Evolutionary conservation across 30 jellyfish, hydroid and myxozoan species (phyloP).

Genomic region (Hydra vulgaris): DNA sequence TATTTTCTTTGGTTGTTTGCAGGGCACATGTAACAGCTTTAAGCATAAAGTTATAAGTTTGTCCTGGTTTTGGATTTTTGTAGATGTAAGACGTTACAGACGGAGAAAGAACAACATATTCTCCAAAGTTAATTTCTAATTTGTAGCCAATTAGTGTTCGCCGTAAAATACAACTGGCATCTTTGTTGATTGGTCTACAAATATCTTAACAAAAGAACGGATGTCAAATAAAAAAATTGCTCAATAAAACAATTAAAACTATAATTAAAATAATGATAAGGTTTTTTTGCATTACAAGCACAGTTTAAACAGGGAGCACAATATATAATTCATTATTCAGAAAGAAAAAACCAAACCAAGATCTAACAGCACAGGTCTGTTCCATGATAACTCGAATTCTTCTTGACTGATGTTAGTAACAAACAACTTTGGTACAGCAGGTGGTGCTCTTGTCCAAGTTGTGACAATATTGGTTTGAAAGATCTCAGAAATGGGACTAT

Average conservation of each 20-base stretch:
- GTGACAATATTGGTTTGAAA: conserved; percentile 10
- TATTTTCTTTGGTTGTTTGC: conserved; percentile 16
- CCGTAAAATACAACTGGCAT: conserved; percentile 20
- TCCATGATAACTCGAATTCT: conserved; percentile 41
- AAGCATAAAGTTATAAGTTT: conserved; percentile 20
- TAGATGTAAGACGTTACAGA: conserved; percentile 34
- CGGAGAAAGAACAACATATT: conserved; percentile 37
- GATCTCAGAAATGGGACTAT: conserved; percentile 14
- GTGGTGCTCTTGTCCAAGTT: conserved; percentile 57
- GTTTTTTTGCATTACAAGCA: too few relatives aligned
- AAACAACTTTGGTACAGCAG: conserved; percentile 32
- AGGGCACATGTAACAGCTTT: conserved; percentile 48
- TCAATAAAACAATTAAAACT: background rate
- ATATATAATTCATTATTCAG: background rate
- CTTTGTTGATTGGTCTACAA: background rate
- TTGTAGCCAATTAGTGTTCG: conserved; percentile 43
- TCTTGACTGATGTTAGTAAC: conserved; percentile 26
- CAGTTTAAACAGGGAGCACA: too few relatives aligned
- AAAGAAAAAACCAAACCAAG: conserved; percentile 9
- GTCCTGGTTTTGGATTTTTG: conserved; percentile 23
- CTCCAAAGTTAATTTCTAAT: conserved; percentile 30
- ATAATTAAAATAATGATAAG: too few relatives aligned
- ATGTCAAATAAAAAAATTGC: background rate
- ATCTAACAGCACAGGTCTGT: conserved; percentile 43
- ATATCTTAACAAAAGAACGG: conserved; percentile 5